Evolutionary conservation across 30 jellyfish, hydroid and myxozoan genomes (phyloP), one percentile per base, ranked within the genome.

Genomic region (Haliclystus octoradiatus): DNA sequence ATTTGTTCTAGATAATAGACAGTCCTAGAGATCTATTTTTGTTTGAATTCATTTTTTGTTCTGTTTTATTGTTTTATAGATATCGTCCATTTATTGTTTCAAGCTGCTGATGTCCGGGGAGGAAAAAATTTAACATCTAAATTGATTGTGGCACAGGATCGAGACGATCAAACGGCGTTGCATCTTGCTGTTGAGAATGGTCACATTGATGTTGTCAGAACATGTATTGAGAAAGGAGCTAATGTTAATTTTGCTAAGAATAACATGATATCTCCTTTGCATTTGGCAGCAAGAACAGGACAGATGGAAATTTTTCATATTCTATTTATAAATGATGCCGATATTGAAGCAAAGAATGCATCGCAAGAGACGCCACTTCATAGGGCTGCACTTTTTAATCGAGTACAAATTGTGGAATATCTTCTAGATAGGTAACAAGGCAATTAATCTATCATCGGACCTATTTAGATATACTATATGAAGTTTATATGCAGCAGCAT

Each of bases 111-210:
- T 66, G 83, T 76, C 64, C 73, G 65, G 7, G 98, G 98, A 1
- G 98, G 98, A n/a, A 76, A 80, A 78, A 92, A 81, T 19, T 74
- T 91, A 22, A 77, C 81, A 28, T 89, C 98, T 14, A 81, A 89
- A 33, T 71, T 89, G 95, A 89, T 89, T 1, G 13, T 89, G 75
- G 94, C 76, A 47, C 94, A 89, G 64, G 98, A 89, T 46, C 84
- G 98, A 3, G 99, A 92, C 52, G 95, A 85, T 0, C 96, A 92
- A 67, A 92, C 96, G 2, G 95, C 99, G 1, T 81, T 92, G 26
- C 95, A 83, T 67, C 62, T 83, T 15, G 99, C 99, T 22, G 96
- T 85, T 30, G 95, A 92, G 62, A 83, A 78, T 65, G 95, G 93
- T 28, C 96, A 92, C 52, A 62, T 68, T 28, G 93, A 83, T 19